Evolutionary conservation across 2,113 vertebrate genomes (phyloP), one percentile per base, ranked within the genome.

Genomic region (Gymnorhina tibicen): DNA sequence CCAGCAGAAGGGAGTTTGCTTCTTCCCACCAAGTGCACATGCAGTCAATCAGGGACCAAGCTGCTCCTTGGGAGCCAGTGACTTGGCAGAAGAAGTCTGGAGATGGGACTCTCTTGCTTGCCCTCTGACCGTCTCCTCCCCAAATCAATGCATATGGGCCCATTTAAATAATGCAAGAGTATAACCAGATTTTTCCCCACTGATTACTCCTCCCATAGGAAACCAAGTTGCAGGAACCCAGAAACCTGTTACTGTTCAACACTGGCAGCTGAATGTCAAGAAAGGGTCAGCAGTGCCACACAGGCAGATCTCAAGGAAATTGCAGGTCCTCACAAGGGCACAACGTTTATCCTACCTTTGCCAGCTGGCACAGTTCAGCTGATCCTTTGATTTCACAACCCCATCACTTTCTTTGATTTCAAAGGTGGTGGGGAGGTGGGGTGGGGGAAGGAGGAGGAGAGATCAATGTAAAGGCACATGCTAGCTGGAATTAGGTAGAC

Each of bases 281-380:
- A 78, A 58, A 26, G 52, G 10, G 41, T 26, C 82, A 81, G n/a
- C 68, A 73, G 37, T 21, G 42, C 9, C 50, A 26, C n/a, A 46
- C 1, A 4, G 66, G 39, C n/a, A 58, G 50, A 60, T 35, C 23
- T 64, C 39, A 21, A 64, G 47, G 32, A 32, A 91, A 69, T 13
- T 11, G 23, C 27, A 55, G 39, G 55, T 68, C 55, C 20, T 89
- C 33, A 0, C 59, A 90, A 69, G 41, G 44, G 62, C 73, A 56
- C 20, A 3, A 7, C 0, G 0, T 55, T 85, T 75, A 84, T 37
- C 56, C 70, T 35, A 19, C 1, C 0, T 70, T 46, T 86, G 53
- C 50, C 62, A 72, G 49, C 56, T 76, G 75, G 53, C 27, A 76
- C 2, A 5, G 23, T 27, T 70, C 68, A 37, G 53, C 7, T 6